A percentile compares a stretch with the other conserved stretches of the same genome.
Evolutionary conservation across 2,888 invertebrate species (phyloP).

Genomic region (Sarcophaga rosellei): DNA sequence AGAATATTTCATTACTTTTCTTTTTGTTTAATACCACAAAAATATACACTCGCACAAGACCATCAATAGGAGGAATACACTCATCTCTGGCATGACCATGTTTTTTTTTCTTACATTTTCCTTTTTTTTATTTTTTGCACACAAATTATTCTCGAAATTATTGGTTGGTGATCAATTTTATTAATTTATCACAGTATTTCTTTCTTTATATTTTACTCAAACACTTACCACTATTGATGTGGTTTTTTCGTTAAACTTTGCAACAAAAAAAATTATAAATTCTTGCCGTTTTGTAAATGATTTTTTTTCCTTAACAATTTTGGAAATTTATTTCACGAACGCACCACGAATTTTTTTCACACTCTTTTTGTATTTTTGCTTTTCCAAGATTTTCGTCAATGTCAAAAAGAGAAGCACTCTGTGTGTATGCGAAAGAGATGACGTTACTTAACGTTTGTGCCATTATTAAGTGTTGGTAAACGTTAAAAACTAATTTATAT

Average conservation of each 20-base stretch:
- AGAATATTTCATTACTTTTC: conserved; percentile 24
- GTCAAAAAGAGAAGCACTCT: conserved; percentile 41
- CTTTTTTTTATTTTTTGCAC: not conserved
- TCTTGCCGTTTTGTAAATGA: conserved; percentile 14
- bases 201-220: not conserved
- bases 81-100: conserved; percentile 60
- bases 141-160: not conserved
- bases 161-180: conserved; percentile 4
- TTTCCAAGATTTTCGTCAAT: conserved; percentile 51
- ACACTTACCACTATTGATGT: conserved; percentile 71
- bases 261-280: conserved; percentile 50
- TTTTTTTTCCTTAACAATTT: conserved; percentile 40
- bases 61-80: conserved; percentile 35
- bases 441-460: not conserved
- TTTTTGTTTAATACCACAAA: conserved; percentile 33
- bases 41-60: conserved; percentile 10
- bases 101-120: conserved; percentile 56
- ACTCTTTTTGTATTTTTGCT: conserved; percentile 61
- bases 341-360: conserved; percentile 63
- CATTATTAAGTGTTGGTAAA: conserved; percentile 52
- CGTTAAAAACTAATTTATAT: conserved; percentile 3
- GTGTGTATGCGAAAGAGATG: not conserved
- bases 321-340: conserved; percentile 62
- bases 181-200: not conserved
- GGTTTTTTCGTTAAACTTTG: conserved; percentile 68